Evolutionary conservation across 2,113 vertebrate genomes (phyloP), one percentile per base, ranked within the genome.

Genomic region (Chrysochloris asiatica): DNA sequence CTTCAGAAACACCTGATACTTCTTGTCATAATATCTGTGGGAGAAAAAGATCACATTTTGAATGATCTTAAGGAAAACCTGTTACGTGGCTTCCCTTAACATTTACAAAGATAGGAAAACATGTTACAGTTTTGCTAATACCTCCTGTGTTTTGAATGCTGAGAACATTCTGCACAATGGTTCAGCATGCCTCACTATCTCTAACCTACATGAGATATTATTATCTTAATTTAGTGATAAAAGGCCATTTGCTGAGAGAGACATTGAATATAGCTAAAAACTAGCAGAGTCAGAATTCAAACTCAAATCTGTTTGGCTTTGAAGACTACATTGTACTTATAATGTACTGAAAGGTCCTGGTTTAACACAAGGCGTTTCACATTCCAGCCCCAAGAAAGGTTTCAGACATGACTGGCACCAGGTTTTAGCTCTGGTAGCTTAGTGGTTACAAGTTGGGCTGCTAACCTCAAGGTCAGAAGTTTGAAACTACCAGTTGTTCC

Each of bases 21-120:
- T 99, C 97, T 98, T 99, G 94, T 98, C 98, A 82, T 99, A 99
- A 96, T 99, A 99, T 85, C 99, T 99, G 96, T 2, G 21, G 4
- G 75, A 88, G 84, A 97, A 92, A 88, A 45, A 80, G 3, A 33
- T 61, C 3, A 45, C 43, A 87, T 4, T 11, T 24, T 94, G 63
- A 86, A 36, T 26, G 43, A 73, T 36, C 16, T 77, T 71, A 82
- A 82, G 24, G 81, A 11, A 83, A 78, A 65, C 33, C 21, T n/a
- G 19, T 48, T 30, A 67, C 0, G 8, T 24, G 22, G 26, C 19
- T 80, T 69, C 33, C 19, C 38, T 21, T 47, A 33, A 45, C 26
- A 38, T 67, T n/a, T 67, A 85, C 81, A 71, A 87, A 26, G 77
- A 75, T 3, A 52, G 30, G 2, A 79, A 30, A 59, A 4, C 24